Evolutionary conservation across 2,797 vertebrate genomes (phyloP), one percentile per base, ranked within the genome.

Genomic region (Urophycis tenuis): DNA sequence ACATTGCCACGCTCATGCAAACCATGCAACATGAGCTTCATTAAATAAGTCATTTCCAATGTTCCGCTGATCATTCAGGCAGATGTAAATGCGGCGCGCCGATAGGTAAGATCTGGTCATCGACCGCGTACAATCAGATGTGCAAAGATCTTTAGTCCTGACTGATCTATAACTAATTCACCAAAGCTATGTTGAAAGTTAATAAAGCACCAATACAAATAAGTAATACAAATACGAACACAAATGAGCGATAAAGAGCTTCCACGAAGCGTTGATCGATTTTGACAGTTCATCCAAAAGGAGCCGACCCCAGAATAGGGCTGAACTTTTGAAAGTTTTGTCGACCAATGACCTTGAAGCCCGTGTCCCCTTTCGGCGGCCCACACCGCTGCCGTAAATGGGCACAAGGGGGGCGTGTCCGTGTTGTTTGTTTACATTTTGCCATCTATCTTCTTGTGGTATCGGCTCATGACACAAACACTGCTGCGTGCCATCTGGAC

Each of bases 401-500:
- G 35, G 17, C 35, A 8, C 71, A 49, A 73, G 71, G 30, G 4
- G 4, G 29, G 35, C 14, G 22, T 64, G 64, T 31, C 35, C 33
- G 45, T 19, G 6, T n/a, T 30, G n/a, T 60, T 33, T 71, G 32
- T 75, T 75, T 60, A 29, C 30, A 45, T 74, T 71, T 70, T 77
- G 75, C 75, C 76, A 77, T 79, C 77, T 53, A 83, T 85, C 81
- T 80, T 78, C 78, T 53, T 53, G 75, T 77, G 80, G 84, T 81
- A 85, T 75, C 81, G 36, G 80, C 83, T 82, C 81, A 73, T 80
- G 81, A 71, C 83, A 83, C 80, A 75, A 83, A 82, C 77, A 86
- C 78, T 81, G 79, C 67, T 79, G 77, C 79, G 73, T 74, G 81
- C 81, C 77, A 79, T 79, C 74, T 70, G 76, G 86, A 87, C 83